Percentiles rank a stretch among this genome's conserved stretches.
Evolutionary conservation across 2,113 vertebrate species (phyloP).

Genomic region (Isichthys henryi): DNA sequence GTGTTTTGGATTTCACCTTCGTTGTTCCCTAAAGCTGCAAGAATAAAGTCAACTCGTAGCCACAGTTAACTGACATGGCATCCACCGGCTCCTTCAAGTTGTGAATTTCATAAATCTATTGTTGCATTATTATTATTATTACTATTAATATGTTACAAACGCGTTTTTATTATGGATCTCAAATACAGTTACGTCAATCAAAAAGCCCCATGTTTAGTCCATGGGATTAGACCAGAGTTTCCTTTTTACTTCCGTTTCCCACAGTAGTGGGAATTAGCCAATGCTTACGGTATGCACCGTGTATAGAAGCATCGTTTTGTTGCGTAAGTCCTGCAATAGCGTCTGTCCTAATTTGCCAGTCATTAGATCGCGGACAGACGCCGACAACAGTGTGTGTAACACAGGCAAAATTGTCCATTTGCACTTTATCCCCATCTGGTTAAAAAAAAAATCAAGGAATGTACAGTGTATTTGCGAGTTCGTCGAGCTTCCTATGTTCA

Average conservation of each 20-base stretch:
- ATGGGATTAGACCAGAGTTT: neutral
- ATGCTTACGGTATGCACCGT: neutral
- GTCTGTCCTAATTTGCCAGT: neutral
- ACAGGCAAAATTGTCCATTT: neutral
- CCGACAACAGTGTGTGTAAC: neutral
- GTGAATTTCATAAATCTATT: neutral
- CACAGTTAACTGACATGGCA: neutral
- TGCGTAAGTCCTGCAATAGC: neutral
- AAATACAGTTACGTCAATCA: neutral
- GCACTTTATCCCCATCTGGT: neutral
- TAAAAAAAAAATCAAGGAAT: neutral
- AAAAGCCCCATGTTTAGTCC: neutral
- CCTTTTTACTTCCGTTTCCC: constrained; percentile 1
- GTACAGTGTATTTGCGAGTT: neutral
- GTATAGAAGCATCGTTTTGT: neutral
- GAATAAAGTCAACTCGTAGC: neutral
- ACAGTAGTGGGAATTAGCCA: neutral
- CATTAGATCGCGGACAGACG: neutral
- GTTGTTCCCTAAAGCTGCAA: neutral
- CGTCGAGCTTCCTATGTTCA: neutral
- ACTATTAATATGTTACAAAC: neutral
- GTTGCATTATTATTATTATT: neutral
- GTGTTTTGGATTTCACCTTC: neutral
- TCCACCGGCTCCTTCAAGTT: neutral
- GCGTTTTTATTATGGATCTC: neutral